These are phyloP conservation scores for Osmerus eperlanus DNA, from an alignment of 2,113 vertebrate genomes.

Conservation along the genomic window DNA sequence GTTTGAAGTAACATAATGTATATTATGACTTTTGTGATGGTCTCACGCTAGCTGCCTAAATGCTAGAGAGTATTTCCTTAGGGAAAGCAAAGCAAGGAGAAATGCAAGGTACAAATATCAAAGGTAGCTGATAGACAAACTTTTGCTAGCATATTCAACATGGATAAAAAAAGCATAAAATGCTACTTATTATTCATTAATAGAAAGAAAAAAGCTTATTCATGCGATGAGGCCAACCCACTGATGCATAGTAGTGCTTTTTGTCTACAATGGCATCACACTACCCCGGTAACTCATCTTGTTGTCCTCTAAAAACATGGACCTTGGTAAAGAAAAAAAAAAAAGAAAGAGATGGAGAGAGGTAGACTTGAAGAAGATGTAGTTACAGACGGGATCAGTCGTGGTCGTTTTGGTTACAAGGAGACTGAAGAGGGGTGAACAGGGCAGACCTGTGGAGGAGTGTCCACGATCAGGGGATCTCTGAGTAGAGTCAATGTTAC, in stretches of 20 bases:
- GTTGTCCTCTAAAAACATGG: slow-evolving; percentile 75
- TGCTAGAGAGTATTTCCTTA: slow-evolving; percentile 63
- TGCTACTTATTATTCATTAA: slow-evolving; percentile 67
- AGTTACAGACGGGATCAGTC: slow-evolving; percentile 64
- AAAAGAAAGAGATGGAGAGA: slow-evolving; percentile 78
- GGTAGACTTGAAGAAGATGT: slow-evolving; percentile 92
- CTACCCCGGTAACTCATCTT: slow-evolving; percentile 64
- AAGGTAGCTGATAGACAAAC: slow-evolving; percentile 42
- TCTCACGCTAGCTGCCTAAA: slow-evolving; percentile 68
- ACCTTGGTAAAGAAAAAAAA: slow-evolving; percentile 55
- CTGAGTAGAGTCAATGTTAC: slow-evolving; percentile 21
- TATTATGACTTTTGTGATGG: slow-evolving; percentile 30
- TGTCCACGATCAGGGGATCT: slow-evolving; percentile 52
- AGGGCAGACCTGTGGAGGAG: slow-evolving; percentile 48
- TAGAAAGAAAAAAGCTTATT: slow-evolving; percentile 83
- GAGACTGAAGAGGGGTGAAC: slow-evolving; percentile 49
- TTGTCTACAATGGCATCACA: slow-evolving; percentile 65
- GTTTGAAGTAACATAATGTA: slow-evolving; percentile 25
- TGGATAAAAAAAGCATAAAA: slow-evolving; percentile 51
- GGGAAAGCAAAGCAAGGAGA: slow-evolving; percentile 40
- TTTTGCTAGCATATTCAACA: slow-evolving; percentile 54
- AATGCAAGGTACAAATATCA: slow-evolving; percentile 47
- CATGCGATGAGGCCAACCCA: slow-evolving; percentile 60
- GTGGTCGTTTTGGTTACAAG: slow-evolving; percentile 41
- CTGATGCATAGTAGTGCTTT: slow-evolving; percentile 66